phyloP scores from a whole-genome alignment of 2,888 invertebrate species.

The Mythimna impura region DNA sequence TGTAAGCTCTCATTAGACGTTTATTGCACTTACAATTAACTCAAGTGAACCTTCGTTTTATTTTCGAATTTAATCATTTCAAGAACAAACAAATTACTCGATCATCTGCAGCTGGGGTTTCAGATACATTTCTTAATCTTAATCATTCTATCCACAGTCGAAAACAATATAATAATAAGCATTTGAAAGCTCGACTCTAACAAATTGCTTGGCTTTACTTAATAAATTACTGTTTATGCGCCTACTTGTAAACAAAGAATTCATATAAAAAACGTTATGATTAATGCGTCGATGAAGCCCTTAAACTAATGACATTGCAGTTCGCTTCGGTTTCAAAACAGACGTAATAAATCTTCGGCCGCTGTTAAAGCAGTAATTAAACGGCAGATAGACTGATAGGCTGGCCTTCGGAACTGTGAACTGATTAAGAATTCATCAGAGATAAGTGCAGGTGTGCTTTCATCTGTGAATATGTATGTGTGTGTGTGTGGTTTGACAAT shows the following conservation, averaged over 20 bases:
- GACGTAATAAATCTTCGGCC: constrained; percentile 79
- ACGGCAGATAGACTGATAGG: constrained; percentile 39
- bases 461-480: constrained; percentile 35
- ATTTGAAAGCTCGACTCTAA: constrained; percentile 62
- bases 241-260: constrained; percentile 75
- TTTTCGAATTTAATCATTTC: neutral
- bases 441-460: constrained; percentile 43
- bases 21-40: constrained; percentile 8
- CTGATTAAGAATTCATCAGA: constrained; percentile 62
- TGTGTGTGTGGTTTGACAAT: constrained; percentile 50
- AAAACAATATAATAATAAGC: constrained; percentile 54
- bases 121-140: constrained; percentile 17
- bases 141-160: constrained; percentile 41
- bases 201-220: constrained; percentile 68
- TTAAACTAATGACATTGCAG: constrained; percentile 81
- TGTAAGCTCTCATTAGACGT: neutral
- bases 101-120: constrained; percentile 11
- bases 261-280: constrained; percentile 75
- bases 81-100: constrained; percentile 24
- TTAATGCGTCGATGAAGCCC: constrained; percentile 77
- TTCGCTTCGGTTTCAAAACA: constrained; percentile 78
- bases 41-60: neutral
- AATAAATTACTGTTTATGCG: constrained; percentile 72
- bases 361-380: constrained; percentile 68
- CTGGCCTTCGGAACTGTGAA: constrained; percentile 50